Percentiles rank a stretch among this genome's conserved stretches.
These are phyloP conservation scores for Microtus pennsylvanicus DNA, from an alignment of 2,113 vertebrate species.

Conservation along the genomic window DNA sequence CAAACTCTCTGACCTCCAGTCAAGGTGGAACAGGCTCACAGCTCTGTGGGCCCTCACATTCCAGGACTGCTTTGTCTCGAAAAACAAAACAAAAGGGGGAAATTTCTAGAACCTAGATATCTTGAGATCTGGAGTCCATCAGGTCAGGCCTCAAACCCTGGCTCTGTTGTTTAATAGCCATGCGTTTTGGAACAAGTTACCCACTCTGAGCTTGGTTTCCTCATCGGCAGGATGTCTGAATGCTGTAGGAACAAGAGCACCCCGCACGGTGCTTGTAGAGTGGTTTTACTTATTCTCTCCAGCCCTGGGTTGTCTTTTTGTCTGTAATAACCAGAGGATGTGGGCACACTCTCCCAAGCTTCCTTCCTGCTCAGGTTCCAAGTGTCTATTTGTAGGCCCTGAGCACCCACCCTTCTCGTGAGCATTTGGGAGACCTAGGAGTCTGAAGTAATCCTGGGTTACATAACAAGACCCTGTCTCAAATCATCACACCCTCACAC, in stretches of 20 bases:
- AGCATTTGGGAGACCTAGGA: background rate
- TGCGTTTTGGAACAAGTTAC: background rate
- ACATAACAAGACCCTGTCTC: background rate
- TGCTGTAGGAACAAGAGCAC: no score
- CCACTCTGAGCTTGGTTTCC: background rate
- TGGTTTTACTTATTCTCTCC: background rate
- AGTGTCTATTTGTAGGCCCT: background rate
- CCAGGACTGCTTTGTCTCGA: background rate
- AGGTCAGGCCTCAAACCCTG: background rate
- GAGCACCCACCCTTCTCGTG: no score
- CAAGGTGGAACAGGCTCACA: no score
- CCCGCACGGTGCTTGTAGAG: background rate
- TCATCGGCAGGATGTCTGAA: background rate
- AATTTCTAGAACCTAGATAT: conserved; percentile 21
- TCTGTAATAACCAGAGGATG: background rate
- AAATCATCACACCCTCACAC: background rate
- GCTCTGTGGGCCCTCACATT: no score
- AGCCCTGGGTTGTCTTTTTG: background rate
- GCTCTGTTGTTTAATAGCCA: background rate
- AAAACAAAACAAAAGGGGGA: background rate
- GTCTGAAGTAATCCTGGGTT: background rate
- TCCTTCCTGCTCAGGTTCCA: no score
- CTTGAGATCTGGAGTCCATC: background rate
- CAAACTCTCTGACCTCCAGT: no score
- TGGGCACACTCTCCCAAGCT: background rate